Conservation (phyloP, 2,797 vertebrate species). For the Galago senegalensis region DNA sequence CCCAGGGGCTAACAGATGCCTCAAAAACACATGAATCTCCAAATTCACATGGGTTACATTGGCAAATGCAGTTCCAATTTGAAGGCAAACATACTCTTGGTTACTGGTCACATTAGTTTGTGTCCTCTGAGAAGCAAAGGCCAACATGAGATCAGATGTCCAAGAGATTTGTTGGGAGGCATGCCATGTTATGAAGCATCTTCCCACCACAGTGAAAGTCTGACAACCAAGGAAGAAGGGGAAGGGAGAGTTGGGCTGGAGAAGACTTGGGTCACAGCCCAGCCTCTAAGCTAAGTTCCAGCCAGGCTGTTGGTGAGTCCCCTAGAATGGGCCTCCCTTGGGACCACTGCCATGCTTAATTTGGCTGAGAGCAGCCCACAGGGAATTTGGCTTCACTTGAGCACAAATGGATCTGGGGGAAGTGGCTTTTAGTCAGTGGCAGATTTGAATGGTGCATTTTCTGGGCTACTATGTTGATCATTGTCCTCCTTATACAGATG, state of each 20-base stretch:
- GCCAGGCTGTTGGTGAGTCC: background rate
- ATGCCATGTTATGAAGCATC: background rate
- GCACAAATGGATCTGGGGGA: accelerated
- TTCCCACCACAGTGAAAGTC: background rate
- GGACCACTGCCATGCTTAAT: background rate
- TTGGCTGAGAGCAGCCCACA: background rate
- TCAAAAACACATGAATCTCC: background rate
- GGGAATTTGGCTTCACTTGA: background rate
- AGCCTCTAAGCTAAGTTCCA: background rate
- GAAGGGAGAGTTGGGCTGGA: background rate
- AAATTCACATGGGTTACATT: background rate
- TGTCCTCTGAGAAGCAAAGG: background rate
- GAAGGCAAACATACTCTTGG: background rate
- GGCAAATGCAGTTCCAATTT: background rate
- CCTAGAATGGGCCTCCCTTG: background rate
- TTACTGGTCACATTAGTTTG: background rate
- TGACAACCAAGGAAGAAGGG: background rate
- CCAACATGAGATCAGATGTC: background rate
- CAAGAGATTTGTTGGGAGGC: background rate
- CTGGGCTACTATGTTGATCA: background rate
- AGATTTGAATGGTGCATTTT: background rate
- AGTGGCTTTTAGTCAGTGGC: accelerated
- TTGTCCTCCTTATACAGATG: background rate
- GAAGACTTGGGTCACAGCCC: background rate
- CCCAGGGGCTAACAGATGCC: no score